Evolutionary conservation across 1,140 invertebrate species (phyloP).

Genomic region (Euura lappo): DNA sequence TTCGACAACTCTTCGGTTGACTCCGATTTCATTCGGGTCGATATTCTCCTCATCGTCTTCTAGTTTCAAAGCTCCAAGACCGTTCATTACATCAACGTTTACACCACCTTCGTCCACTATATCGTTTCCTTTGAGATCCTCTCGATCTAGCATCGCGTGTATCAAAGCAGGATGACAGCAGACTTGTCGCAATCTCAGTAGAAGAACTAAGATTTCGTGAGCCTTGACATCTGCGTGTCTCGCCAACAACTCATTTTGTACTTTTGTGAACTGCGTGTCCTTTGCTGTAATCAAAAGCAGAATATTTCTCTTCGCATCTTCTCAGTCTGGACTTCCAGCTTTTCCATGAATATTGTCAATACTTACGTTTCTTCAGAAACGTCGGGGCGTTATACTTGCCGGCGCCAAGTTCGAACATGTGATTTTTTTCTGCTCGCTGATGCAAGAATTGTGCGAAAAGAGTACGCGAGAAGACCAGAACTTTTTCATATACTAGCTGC

Average conservation of each 20-base stretch:
- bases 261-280: slow-evolving; percentile 51
- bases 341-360: neutral
- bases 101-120: slow-evolving; percentile 39
- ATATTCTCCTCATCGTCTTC: slow-evolving; percentile 60
- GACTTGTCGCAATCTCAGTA: slow-evolving; percentile 85
- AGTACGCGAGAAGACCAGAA: slow-evolving; percentile 74
- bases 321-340: neutral
- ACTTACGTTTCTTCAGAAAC: slow-evolving; percentile 17
- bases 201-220: slow-evolving; percentile 79
- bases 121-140: slow-evolving; percentile 50
- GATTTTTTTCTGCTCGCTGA: slow-evolving; percentile 73
- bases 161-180: slow-evolving; percentile 89
- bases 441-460: slow-evolving; percentile 78
- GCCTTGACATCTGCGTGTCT: slow-evolving; percentile 66
- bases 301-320: slow-evolving; percentile 29
- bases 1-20: slow-evolving; percentile 44
- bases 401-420: slow-evolving; percentile 38
- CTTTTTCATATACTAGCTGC: slow-evolving; percentile 78
- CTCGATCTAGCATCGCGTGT: slow-evolving; percentile 69
- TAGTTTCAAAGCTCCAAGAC: slow-evolving; percentile 49
- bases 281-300: slow-evolving; percentile 26
- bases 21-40: slow-evolving; percentile 27
- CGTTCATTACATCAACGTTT: slow-evolving; percentile 65
- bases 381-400: slow-evolving; percentile 37
- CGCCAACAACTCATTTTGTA: slow-evolving; percentile 46